Evolutionary conservation across 2,888 invertebrate genomes (phyloP), one percentile per base, ranked within the genome.

Genomic region (Neoscelio sp.): DNA sequence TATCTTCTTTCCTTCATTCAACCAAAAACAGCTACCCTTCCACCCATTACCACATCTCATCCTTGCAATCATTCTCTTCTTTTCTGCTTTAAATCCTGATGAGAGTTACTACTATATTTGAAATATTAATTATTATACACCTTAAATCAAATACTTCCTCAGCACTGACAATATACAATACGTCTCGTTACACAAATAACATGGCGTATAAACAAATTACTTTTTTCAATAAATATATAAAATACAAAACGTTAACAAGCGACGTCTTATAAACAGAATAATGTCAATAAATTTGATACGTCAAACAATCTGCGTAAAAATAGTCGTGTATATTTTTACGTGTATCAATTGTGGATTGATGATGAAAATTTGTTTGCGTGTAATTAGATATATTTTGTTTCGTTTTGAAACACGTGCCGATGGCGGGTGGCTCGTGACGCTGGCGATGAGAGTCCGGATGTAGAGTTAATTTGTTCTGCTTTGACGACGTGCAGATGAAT

Each of bases 401-500:
- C 3, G 6, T 12, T n/a, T 33, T 10, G 40, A 26, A 46, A 56
- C 64, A 42, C 73, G 73, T 64, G 62, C 62, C 71, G 56, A 23
- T 23, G n/a, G n/a, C 23, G 23, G 6, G 23, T 23, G 23, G 10
- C 6, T 15, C 40, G 42, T 30, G 46, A 12, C 13, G n/a, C n/a
- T n/a, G n/a, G n/a, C 33, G 54, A 35, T 23, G n/a, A 30, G 23
- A 15, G 8, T 42, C 64, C 68, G 75, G 79, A 75, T 42, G 54
- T 28, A 15, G 70, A 8, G 48, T 54, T 54, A 62, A 75, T 65
- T 62, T 56, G 70, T 70, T 30, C 82, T 82, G 79, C 78, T 38
- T 56, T 64, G 64, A 64, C 18, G 56, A 44, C 30, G 80, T 35
- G 77, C 81, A 80, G 82, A 81, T 68, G 75, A 79, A 64, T 48